phyloP scores from a whole-genome alignment of 2,888 invertebrate genomes.

The Mythimna ferrago region DNA sequence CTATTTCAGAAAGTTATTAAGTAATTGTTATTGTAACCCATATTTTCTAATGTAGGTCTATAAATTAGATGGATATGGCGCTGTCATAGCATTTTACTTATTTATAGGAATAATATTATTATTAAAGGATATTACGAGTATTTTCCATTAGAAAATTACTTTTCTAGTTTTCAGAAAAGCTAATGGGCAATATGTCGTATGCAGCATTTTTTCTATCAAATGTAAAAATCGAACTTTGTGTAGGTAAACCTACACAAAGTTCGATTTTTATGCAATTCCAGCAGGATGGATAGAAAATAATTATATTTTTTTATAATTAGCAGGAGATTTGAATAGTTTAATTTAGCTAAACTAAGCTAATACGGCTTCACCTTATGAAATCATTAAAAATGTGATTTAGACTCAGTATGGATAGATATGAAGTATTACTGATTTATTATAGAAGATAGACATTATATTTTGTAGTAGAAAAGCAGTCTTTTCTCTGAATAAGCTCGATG shows the following conservation, averaged over 20 bases:
- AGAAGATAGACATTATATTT: neutral
- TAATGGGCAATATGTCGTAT: neutral
- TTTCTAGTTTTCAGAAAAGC: conserved; percentile 6
- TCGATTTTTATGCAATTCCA: neutral
- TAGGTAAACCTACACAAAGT: neutral
- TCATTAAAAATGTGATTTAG: neutral
- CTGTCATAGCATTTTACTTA: conserved; percentile 11
- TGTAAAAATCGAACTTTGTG: neutral
- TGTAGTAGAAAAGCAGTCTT: neutral
- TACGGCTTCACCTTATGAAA: neutral
- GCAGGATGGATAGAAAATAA: no score
- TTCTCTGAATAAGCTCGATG: neutral
- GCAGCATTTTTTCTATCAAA: neutral
- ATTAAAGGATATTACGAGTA: neutral
- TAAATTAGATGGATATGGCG: conserved; percentile 27
- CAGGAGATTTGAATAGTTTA: neutral
- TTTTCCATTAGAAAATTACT: conserved; percentile 24
- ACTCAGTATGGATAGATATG: neutral
- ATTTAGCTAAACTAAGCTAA: no score
- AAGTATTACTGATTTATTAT: no score
- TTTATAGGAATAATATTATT: conserved; percentile 18
- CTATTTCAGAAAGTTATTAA: conserved; percentile 34
- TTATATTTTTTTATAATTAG: neutral
- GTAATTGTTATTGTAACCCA: conserved; percentile 40
- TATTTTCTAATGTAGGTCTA: conserved; percentile 15